Base-by-base conservation (phyloP, 2,113 vertebrate species). In the Donacobius atricapilla region DNA sequence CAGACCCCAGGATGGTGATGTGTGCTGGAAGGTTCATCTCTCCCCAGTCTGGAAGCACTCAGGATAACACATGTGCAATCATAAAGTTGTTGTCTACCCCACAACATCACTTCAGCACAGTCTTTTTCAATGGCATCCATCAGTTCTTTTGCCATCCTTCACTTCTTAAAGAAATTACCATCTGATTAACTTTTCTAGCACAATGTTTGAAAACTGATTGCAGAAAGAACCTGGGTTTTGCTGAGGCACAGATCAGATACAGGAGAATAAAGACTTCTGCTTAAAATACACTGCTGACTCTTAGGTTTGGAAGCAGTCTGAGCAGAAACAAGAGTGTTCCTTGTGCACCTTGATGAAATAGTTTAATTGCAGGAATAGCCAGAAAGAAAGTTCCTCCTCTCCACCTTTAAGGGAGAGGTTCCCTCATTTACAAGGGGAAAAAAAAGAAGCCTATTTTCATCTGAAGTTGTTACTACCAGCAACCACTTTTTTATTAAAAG, bases 401-500 rank as follows among this genome's bases (percentile, higher is more conserved):
- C 39, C 53, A 93, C 30, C 45, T 72, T 53, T 88, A 64, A 47
- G 20, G 17, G 42, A 73, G 40, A 76, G 11, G 24, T 56, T 71
- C 66, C 75, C 27, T 58, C 53, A 64, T 33, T 76, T 72, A 71
- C 31, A 87, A 82, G 13, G 60, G 24, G 7, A 0, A 25, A 28
- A 75, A n/a, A n/a, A 40, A 50, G 27, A 71, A 69, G 28, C n/a
- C 39, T 78, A 35, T 82, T 93, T 94, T 85, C 48, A 85, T 87
- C 68, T 71, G 68, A 94, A 81, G 83, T 68, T 93, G 80, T 66
- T 93, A 83, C 72, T 95, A 75, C 37, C 69, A 95, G 60, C 80
- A 96, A 91, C 68, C 44, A 40, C 19, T 86, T 94, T 94, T 56
- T 88, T 81, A 92, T 90, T 87, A 93, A 75, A 89, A 45, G 56